Conservation (phyloP, 2,797 vertebrate species). For the Malacoctenus gilli region DNA sequence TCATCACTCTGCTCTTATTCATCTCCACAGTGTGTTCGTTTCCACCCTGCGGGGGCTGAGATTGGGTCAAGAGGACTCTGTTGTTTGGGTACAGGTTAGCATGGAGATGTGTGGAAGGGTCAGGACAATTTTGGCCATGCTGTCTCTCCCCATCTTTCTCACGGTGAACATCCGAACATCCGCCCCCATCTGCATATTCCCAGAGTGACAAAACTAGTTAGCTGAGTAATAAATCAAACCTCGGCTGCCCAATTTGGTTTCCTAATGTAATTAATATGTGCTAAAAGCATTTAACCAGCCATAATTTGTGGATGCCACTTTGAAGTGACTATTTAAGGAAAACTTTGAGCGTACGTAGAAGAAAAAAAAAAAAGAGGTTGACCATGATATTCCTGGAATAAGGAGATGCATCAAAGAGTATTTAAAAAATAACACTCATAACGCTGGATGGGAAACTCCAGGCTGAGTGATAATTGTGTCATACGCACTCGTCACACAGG, state of each 20-base stretch:
- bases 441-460: too few species aligned
- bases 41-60: constrained; percentile 20
- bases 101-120: constrained; percentile 49
- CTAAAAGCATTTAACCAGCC: constrained; percentile 82
- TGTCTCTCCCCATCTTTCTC: constrained; percentile 75
- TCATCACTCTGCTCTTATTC: constrained; percentile 14
- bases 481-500: too few species aligned
- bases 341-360: constrained; percentile 52
- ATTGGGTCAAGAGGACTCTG: constrained; percentile 24
- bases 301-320: constrained; percentile 80
- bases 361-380: constrained; percentile 63
- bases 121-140: constrained; percentile 60
- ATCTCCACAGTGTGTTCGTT: constrained; percentile 20
- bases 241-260: constrained; percentile 82
- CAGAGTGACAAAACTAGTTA: constrained; percentile 85
- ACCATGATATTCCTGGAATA: constrained; percentile 16
- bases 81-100: constrained; percentile 50
- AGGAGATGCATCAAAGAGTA: too few species aligned
- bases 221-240: constrained; percentile 83
- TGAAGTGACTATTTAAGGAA: constrained; percentile 70
- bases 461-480: too few species aligned
- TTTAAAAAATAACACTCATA: too few species aligned
- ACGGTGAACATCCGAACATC: constrained; percentile 58
- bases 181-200: constrained; percentile 78
- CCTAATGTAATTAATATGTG: constrained; percentile 85